Conservation (phyloP, 1,140 invertebrate genomes). For the Phymastichus coffea region DNA sequence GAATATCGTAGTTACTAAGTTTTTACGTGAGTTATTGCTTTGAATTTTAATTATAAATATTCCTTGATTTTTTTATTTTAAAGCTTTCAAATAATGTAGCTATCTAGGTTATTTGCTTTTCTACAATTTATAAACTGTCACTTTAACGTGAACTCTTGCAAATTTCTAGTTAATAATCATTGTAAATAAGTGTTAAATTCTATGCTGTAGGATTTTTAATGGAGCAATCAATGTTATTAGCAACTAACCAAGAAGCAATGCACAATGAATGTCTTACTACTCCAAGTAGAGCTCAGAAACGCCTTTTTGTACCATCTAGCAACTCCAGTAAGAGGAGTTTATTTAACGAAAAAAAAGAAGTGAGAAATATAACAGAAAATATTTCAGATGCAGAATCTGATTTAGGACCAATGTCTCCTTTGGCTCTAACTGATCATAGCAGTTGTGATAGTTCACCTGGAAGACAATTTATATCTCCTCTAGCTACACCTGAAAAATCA, state of each 20-base stretch:
- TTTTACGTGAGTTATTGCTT: no score
- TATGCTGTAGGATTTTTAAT: conserved; percentile 10
- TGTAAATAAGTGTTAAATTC: no score
- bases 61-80: no score
- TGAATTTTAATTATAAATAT: no score
- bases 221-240: conserved; percentile 9
- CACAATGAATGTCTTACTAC: conserved; percentile 29
- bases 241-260: conserved; percentile 16
- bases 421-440: conserved; percentile 37
- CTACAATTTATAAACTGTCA: no score
- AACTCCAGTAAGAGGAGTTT: conserved; percentile 41
- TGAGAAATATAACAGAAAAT: background rate
- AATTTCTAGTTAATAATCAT: no score
- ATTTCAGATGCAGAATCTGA: conserved; percentile 46
- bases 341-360: conserved; percentile 26
- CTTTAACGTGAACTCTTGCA: no score
- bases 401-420: conserved; percentile 46
- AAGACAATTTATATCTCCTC: conserved; percentile 33
- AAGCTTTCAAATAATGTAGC: no score
- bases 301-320: conserved; percentile 27
- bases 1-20: no score
- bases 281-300: conserved; percentile 38
- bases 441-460: conserved; percentile 39
- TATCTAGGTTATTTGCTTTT: no score
- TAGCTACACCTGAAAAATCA: conserved; percentile 35